Conservation (phyloP, 2,113 vertebrate species). For the Dasyurus viverrinus region DNA sequence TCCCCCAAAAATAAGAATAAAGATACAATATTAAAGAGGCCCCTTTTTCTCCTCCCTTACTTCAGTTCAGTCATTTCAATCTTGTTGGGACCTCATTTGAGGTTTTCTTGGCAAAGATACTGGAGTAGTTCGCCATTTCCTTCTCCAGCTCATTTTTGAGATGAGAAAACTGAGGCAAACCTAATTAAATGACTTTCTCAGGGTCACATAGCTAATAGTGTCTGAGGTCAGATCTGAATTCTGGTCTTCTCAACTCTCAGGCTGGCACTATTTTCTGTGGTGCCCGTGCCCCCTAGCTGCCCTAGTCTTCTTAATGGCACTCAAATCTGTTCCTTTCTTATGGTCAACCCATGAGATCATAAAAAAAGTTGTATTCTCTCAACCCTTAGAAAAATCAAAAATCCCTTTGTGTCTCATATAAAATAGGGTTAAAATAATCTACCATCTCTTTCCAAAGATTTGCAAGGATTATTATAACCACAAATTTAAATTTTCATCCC, state of each 20-base stretch:
- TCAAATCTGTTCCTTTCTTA: neutral
- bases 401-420: slow-evolving; percentile 29
- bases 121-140: neutral
- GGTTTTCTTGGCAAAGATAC: too few species aligned
- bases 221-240: neutral
- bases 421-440: neutral
- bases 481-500: neutral
- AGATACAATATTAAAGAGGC: slow-evolving; percentile 44
- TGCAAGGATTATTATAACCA: neutral
- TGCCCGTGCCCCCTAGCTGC: neutral
- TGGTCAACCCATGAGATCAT: neutral
- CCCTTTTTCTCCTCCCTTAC: neutral
- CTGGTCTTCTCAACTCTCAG: neutral
- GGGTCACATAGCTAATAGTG: neutral
- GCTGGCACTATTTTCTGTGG: neutral
- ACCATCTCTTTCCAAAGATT: neutral
- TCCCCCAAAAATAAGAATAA: neutral
- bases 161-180: too few species aligned
- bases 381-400: slow-evolving; percentile 41
- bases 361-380: slow-evolving; percentile 40
- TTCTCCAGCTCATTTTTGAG: neutral
- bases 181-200: neutral
- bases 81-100: too few species aligned
- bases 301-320: neutral
- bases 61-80: neutral